Evolutionary conservation across 2,113 vertebrate genomes (phyloP).

Genomic region (Setophaga petechia): DNA sequence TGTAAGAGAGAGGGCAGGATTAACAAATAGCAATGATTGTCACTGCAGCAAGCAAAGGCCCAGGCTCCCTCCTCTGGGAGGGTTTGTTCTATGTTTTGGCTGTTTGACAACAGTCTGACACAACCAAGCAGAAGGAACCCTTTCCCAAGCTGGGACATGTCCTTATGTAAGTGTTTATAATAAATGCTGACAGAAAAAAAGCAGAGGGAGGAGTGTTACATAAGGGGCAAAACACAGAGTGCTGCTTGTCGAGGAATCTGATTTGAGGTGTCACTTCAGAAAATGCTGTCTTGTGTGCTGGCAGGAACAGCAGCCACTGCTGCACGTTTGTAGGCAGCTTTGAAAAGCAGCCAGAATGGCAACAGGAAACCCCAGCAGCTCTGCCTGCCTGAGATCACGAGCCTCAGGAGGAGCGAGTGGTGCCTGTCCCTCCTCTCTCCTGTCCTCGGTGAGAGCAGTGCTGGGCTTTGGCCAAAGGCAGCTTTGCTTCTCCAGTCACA

Average conservation of each 20-base stretch:
- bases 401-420: background rate
- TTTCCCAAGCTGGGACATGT: constrained; percentile 61
- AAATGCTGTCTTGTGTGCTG: background rate
- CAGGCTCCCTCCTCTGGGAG: constrained; percentile 37
- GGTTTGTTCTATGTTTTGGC: constrained; percentile 44
- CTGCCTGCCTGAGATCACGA: background rate
- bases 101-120: constrained; percentile 53
- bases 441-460: accelerated
- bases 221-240: constrained; percentile 42
- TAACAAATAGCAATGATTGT: background rate
- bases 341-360: constrained; percentile 33
- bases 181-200: constrained; percentile 16
- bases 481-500: background rate
- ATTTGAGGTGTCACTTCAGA: constrained; percentile 12
- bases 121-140: constrained; percentile 45
- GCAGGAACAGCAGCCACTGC: background rate
- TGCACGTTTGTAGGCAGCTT: constrained; percentile 14
- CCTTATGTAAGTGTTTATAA: constrained; percentile 65
- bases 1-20: background rate
- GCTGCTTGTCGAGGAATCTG: constrained; percentile 32
- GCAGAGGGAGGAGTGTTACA: constrained; percentile 43
- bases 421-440: background rate
- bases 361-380: constrained; percentile 44
- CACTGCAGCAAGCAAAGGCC: background rate
- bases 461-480: background rate